Evolutionary conservation across 2,113 vertebrate species (phyloP).

Genomic region (Jacana jacana): DNA sequence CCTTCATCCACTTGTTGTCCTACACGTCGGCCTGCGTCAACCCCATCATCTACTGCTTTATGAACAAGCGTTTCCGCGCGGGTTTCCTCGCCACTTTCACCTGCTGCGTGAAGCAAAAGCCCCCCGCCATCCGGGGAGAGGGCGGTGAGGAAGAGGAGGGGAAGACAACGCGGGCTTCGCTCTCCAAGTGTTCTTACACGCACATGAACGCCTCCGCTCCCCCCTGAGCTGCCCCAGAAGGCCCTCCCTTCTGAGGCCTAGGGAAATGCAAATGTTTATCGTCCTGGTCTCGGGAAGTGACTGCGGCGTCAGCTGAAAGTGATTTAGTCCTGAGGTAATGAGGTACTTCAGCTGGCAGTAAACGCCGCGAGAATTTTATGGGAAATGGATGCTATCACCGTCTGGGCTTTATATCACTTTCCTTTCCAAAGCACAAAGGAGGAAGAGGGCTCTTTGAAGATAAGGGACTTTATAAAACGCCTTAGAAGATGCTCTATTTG

Average conservation of each 20-base stretch:
- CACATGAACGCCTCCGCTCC: conserved; percentile 69
- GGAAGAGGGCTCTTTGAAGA: neutral
- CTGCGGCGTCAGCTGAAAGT: neutral
- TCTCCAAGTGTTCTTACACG: conserved; percentile 80
- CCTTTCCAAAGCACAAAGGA: conserved; percentile 12
- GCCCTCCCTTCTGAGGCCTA: neutral
- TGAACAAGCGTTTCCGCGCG: conserved; percentile 94
- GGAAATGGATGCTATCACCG: neutral
- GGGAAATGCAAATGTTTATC: neutral
- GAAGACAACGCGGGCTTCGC: conserved; percentile 72
- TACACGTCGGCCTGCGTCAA: conserved; percentile 97
- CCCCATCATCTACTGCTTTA: conserved; percentile 98
- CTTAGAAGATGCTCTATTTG: neutral
- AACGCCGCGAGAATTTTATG: neutral
- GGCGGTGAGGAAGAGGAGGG: conserved; percentile 78
- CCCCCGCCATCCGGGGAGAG: conserved; percentile 3
- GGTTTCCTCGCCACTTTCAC: conserved; percentile 88
- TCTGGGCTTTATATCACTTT: neutral
- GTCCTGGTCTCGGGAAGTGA: neutral
- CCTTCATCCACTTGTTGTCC: conserved; percentile 95
- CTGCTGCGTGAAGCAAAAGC: conserved; percentile 69
- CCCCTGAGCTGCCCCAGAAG: conserved; percentile 41
- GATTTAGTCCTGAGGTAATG: neutral
- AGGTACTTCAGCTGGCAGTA: neutral
- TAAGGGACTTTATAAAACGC: conserved; percentile 4